Evolutionary conservation across 2,888 invertebrate species (phyloP).

Genomic region (Hypsopygia costalis): DNA sequence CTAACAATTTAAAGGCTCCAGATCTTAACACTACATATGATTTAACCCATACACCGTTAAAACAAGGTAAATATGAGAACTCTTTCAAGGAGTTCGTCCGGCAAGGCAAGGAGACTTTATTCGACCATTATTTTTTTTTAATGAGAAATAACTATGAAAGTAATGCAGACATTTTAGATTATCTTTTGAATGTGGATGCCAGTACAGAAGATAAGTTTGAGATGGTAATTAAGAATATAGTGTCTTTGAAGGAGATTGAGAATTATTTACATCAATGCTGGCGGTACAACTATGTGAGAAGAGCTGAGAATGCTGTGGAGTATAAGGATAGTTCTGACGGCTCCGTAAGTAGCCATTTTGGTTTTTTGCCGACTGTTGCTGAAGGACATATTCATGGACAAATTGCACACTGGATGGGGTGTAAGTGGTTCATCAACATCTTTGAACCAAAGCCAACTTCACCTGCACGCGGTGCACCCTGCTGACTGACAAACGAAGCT

Average conservation of each 20-base stretch:
- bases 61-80: conserved; percentile 54
- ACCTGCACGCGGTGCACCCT: no score
- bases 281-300: conserved; percentile 52
- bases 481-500: no score
- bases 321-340: conserved; percentile 34
- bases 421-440: no score
- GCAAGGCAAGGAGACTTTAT: conserved; percentile 58
- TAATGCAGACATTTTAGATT: conserved; percentile 45
- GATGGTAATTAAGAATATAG: conserved; percentile 43
- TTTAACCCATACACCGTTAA: conserved; percentile 45
- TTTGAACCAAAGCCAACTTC: no score
- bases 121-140: conserved; percentile 47
- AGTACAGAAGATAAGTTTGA: conserved; percentile 68
- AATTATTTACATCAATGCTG: conserved; percentile 65
- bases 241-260: conserved; percentile 60
- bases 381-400: no score
- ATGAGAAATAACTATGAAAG: conserved; percentile 31
- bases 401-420: no score
- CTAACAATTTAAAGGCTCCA: conserved; percentile 40
- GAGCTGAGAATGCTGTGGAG: conserved; percentile 32
- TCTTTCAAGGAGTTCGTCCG: conserved; percentile 63
- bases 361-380: no score
- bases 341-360: conserved; percentile 42
- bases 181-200: conserved; percentile 51
- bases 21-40: conserved; percentile 61